Evolutionary conservation across 2,113 vertebrate species (phyloP).

Genomic region (Pseudorhombus dupliciocellatus): DNA sequence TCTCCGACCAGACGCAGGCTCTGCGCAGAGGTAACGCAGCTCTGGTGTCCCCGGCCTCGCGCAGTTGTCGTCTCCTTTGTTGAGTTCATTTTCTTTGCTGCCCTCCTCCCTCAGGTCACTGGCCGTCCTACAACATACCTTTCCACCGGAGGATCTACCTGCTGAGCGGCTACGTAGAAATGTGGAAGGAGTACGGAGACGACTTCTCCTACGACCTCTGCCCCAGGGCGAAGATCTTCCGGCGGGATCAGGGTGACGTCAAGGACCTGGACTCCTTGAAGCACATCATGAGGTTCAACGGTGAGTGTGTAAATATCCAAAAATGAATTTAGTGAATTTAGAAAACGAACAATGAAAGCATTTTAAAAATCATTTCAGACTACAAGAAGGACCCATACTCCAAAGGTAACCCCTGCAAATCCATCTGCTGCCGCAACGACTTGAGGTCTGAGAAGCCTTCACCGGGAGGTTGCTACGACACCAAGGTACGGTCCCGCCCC

Average conservation of each 20-base stretch:
- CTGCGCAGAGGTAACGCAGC: constrained; percentile 85
- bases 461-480: constrained; percentile 92
- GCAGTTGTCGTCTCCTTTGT: background rate
- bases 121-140: constrained; percentile 96
- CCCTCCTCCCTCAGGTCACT: constrained; percentile 83
- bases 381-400: constrained; percentile 89
- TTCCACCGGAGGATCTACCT: constrained; percentile 89
- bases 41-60: background rate
- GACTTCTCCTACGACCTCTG: constrained; percentile 93
- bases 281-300: constrained; percentile 93
- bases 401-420: constrained; percentile 86
- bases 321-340: too few relatives aligned
- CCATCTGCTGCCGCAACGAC: constrained; percentile 92
- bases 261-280: constrained; percentile 86
- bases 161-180: constrained; percentile 86
- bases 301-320: constrained; percentile 73
- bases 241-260: constrained; percentile 88
- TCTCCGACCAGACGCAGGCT: constrained; percentile 89
- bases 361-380: too few relatives aligned
- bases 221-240: constrained; percentile 94
- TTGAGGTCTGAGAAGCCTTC: constrained; percentile 75
- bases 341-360: too few relatives aligned
- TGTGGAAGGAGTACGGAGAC: constrained; percentile 82
- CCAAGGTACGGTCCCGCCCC: constrained; percentile 81
- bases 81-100: background rate